Evolutionary conservation across 2,888 invertebrate species (phyloP).

Genomic region (Volucella inflata): DNA sequence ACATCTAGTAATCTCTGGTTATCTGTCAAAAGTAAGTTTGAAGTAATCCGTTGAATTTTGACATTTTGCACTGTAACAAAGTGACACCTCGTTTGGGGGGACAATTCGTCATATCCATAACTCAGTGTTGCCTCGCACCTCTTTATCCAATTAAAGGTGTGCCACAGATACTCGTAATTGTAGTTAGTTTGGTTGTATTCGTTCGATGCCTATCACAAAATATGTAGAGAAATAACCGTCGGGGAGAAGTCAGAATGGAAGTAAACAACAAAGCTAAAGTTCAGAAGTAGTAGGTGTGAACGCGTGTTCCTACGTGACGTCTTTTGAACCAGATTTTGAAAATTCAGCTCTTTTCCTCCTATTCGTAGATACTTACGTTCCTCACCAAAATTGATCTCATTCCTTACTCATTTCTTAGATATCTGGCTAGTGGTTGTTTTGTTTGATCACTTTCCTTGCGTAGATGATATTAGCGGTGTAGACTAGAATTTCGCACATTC

Average conservation of each 20-base stretch:
- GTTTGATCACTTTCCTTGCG: conserved; percentile 20
- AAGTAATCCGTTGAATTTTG: conserved; percentile 56
- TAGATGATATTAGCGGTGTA: conserved; percentile 5
- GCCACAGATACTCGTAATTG: conserved; percentile 12
- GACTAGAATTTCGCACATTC: conserved; percentile 51
- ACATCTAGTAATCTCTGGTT: conserved; percentile 54
- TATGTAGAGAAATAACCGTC: not conserved
- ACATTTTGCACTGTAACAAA: conserved; percentile 43
- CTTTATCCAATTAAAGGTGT: conserved; percentile 62
- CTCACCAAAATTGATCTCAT: too few species aligned
- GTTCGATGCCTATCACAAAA: not conserved
- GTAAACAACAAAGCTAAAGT: not conserved
- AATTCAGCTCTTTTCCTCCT: not conserved
- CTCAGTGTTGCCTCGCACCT: conserved; percentile 32
- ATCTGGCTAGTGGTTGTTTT: not conserved
- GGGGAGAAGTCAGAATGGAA: conserved; percentile 10
- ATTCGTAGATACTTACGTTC: too few species aligned
- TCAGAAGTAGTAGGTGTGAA: conserved; percentile 42
- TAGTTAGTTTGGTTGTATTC: conserved; percentile 14
- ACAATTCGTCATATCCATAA: not conserved
- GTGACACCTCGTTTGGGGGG: conserved; percentile 62
- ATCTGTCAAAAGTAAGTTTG: conserved; percentile 9
- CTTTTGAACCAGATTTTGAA: conserved; percentile 7
- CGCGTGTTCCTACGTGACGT: conserved; percentile 40
- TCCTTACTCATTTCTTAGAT: not conserved